phyloP scores from a whole-genome alignment of 2,113 vertebrate genomes.

The Glaucomys volans region DNA sequence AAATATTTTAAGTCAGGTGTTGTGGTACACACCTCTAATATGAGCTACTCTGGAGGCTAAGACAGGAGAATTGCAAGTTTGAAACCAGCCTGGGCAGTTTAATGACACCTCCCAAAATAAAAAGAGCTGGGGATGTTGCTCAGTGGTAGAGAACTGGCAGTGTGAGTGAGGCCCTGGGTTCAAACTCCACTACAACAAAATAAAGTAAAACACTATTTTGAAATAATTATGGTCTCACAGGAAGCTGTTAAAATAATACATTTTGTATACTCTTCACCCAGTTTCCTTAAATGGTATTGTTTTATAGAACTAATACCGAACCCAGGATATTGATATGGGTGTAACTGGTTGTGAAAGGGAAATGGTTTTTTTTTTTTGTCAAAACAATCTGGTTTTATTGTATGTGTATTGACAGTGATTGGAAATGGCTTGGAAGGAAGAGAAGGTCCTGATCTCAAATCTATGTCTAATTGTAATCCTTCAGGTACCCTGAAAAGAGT shows the following conservation, averaged over 20 bases:
- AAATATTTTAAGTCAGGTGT: neutral
- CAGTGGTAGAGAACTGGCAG: neutral
- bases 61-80: neutral
- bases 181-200: neutral
- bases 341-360: neutral
- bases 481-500: neutral
- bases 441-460: neutral
- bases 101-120: neutral
- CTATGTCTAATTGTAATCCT: neutral
- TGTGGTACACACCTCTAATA: neutral
- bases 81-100: neutral
- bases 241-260: neutral
- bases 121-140: neutral
- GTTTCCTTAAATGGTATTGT: neutral
- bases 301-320: neutral
- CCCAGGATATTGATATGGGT: neutral
- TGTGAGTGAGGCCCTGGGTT: neutral
- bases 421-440: neutral
- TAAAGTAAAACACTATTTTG: neutral
- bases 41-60: neutral
- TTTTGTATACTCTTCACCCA: neutral
- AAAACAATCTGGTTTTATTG: neutral
- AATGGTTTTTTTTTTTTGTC: neutral
- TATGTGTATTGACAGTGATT: neutral
- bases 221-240: neutral